phyloP scores from a whole-genome alignment of 2,797 vertebrate species.

The Crocodylus rhombifer region DNA sequence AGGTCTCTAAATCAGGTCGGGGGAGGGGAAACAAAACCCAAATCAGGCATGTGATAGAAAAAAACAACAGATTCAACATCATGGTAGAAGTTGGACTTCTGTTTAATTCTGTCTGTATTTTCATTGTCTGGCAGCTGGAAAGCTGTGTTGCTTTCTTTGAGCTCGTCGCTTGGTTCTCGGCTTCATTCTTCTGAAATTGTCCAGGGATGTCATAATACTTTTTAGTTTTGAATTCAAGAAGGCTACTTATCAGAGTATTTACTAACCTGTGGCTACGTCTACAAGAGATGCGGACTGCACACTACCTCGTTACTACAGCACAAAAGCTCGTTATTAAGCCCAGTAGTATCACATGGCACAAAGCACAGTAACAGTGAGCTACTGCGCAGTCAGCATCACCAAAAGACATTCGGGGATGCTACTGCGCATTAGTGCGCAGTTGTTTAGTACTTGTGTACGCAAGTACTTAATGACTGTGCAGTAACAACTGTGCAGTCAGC shows the following conservation, averaged over 20 bases:
- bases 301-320: no score
- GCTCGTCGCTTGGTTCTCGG: neutral
- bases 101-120: neutral
- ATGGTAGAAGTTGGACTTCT: neutral
- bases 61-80: neutral
- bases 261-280: no score
- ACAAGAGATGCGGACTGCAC: no score
- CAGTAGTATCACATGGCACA: no score
- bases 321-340: no score
- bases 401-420: no score
- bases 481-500: no score
- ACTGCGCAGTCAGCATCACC: no score
- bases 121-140: neutral
- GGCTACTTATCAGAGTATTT: neutral
- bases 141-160: fast-evolving
- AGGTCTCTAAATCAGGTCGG: neutral
- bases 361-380: no score
- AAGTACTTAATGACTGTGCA: no score
- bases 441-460: no score
- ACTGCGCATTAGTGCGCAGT: no score
- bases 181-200: fast-evolving
- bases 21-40: neutral
- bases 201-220: fast-evolving
- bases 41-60: fast-evolving
- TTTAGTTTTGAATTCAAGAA: neutral